Conservation (phyloP, 2,888 invertebrate species). For the Vanessa cardui region DNA sequence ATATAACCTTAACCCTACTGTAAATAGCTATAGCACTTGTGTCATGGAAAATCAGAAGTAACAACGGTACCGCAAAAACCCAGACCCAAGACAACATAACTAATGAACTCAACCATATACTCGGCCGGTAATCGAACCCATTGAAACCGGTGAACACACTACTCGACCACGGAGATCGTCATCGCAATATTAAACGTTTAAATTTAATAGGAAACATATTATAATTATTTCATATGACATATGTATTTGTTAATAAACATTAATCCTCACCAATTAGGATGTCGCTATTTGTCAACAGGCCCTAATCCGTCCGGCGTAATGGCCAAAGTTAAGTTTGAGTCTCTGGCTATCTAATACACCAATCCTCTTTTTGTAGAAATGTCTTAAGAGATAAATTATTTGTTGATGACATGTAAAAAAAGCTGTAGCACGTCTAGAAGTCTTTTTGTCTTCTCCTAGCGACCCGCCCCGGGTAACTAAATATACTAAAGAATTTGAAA, state of each 20-base stretch:
- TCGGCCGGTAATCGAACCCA: too few species aligned
- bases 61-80: too few species aligned
- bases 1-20: too few species aligned
- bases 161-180: too few species aligned
- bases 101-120: too few species aligned
- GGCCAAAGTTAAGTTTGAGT: constrained; percentile 24
- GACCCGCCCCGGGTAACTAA: too few species aligned
- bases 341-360: constrained; percentile 17
- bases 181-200: background rate
- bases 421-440: background rate
- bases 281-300: constrained; percentile 31
- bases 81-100: too few species aligned
- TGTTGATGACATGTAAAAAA: background rate
- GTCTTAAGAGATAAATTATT: constrained; percentile 23
- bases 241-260: constrained; percentile 30
- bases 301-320: constrained; percentile 40
- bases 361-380: constrained; percentile 28
- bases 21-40: too few species aligned
- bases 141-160: too few species aligned
- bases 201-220: constrained; percentile 15
- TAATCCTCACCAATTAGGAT: constrained; percentile 30
- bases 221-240: constrained; percentile 7
- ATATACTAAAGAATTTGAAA: too few species aligned
- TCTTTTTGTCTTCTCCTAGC: background rate
- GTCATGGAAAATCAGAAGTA: too few species aligned